Conservation (phyloP, 2,113 vertebrate species). For the Melanerpes formicivorus region DNA sequence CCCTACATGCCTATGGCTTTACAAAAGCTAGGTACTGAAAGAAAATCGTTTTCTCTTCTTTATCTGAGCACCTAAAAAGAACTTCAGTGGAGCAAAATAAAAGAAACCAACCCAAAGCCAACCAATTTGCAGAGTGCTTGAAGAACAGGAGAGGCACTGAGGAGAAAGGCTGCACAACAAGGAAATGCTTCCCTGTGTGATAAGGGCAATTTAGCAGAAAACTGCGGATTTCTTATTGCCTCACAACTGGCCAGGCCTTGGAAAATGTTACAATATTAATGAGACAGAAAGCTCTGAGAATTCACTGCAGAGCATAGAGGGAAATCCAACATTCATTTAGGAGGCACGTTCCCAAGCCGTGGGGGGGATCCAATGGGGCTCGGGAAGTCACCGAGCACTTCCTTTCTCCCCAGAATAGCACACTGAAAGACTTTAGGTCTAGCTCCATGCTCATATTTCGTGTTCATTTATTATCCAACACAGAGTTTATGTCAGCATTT, state of each 20-base stretch:
- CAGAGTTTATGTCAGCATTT: not conserved
- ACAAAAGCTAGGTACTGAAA: not conserved
- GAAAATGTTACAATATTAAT: constrained; percentile 11
- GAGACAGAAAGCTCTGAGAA: constrained; percentile 18
- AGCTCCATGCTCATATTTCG: not conserved
- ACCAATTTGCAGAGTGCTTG: not conserved
- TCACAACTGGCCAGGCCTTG: not conserved
- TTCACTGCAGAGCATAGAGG: not conserved
- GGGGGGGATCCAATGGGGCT: not conserved
- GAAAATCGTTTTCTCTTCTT: not conserved
- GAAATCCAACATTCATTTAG: constrained; percentile 54
- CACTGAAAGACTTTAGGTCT: not conserved
- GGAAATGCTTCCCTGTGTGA: constrained; percentile 8
- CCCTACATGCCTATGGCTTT: not conserved
- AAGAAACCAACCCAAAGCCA: not conserved
- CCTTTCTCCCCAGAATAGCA: not conserved
- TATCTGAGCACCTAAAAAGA: not conserved
- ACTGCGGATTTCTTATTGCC: not conserved
- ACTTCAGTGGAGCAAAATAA: not conserved
- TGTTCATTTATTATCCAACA: not conserved
- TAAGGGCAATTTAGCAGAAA: constrained; percentile 6
- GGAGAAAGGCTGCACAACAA: not conserved
- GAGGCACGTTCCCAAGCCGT: not conserved
- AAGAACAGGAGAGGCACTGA: not conserved
- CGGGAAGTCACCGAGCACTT: constrained; percentile 18